phyloP scores from a whole-genome alignment of 1,140 invertebrate species.

The Saxidomus purpurata region DNA sequence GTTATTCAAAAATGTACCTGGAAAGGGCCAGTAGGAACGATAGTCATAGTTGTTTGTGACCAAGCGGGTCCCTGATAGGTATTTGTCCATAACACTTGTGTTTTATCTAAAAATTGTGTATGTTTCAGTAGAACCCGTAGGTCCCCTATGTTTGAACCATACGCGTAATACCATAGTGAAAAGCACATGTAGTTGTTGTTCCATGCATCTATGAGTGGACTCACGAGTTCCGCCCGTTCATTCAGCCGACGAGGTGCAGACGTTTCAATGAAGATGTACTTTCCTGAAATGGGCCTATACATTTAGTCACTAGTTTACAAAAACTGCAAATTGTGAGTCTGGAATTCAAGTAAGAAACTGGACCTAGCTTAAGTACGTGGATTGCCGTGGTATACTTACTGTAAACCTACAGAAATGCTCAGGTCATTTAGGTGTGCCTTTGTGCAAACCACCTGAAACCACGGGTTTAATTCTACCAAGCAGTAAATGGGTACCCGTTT shows the following conservation, averaged over 20 bases:
- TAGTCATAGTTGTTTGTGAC: not conserved
- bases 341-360: no score
- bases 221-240: not conserved
- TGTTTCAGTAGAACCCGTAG: not conserved
- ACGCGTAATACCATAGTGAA: not conserved
- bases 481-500: no score
- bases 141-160: not conserved
- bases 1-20: not conserved
- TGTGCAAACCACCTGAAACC: no score
- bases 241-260: not conserved
- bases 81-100: not conserved
- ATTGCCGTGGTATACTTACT: no score
- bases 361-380: no score
- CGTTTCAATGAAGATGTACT: constrained; percentile 20
- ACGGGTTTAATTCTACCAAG: no score
- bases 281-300: constrained; percentile 11
- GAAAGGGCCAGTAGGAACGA: constrained; percentile 3
- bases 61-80: not conserved
- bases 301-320: no score
- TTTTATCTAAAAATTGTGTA: not conserved
- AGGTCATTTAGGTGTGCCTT: no score
- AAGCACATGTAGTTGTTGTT: constrained; percentile 35
- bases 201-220: constrained; percentile 30
- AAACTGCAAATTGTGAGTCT: no score
- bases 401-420: no score